Evolutionary conservation across 2,888 invertebrate species (phyloP).

Genomic region (Oasisia sp.): DNA sequence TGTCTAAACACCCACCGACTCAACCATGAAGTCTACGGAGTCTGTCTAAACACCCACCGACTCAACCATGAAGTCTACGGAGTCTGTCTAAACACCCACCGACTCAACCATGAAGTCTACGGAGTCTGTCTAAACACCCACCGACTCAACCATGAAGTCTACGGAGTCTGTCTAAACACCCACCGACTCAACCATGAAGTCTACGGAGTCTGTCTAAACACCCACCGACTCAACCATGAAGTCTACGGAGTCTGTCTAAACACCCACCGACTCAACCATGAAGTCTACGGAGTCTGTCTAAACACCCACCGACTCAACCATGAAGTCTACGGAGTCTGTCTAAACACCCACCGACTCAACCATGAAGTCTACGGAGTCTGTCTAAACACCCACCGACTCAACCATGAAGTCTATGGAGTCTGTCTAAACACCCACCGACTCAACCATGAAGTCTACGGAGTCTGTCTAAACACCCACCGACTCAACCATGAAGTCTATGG

Average conservation of each 20-base stretch:
- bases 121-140: slow-evolving; percentile 68
- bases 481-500: slow-evolving; percentile 91
- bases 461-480: slow-evolving; percentile 55
- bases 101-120: slow-evolving; percentile 89
- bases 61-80: slow-evolving; percentile 91
- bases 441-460: slow-evolving; percentile 90
- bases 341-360: slow-evolving; percentile 70
- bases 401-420: slow-evolving; percentile 90
- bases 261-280: slow-evolving; percentile 76
- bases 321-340: slow-evolving; percentile 82
- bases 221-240: slow-evolving; percentile 80
- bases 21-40: slow-evolving; percentile 90
- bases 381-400: slow-evolving; percentile 66
- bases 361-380: slow-evolving; percentile 86
- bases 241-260: slow-evolving; percentile 76
- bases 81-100: slow-evolving; percentile 64
- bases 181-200: slow-evolving; percentile 83
- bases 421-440: slow-evolving; percentile 57
- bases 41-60: slow-evolving; percentile 55
- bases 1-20: slow-evolving; percentile 57
- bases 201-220: slow-evolving; percentile 73
- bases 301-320: slow-evolving; percentile 74
- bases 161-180: slow-evolving; percentile 71
- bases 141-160: slow-evolving; percentile 85
- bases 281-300: slow-evolving; percentile 80